phyloP scores from a whole-genome alignment of 2,113 vertebrate species.

The Zapus hudsonius region DNA sequence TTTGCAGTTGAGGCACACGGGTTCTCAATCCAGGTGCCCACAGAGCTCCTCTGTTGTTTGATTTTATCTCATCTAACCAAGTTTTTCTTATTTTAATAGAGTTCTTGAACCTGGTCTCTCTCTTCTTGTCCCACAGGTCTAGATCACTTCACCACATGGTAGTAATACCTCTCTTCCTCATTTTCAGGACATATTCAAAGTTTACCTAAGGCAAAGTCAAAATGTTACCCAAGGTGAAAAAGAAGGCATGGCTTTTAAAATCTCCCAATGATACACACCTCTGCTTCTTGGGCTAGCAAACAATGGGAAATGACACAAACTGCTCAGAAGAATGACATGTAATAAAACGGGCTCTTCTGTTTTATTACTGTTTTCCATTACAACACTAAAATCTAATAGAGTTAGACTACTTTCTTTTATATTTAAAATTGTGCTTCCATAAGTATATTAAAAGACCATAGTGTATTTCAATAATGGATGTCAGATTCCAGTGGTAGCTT shows the following conservation, averaged over 20 bases:
- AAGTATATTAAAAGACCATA: neutral
- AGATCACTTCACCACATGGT: neutral
- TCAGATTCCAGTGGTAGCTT: slow-evolving; percentile 6
- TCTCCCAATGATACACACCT: neutral
- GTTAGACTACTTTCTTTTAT: neutral
- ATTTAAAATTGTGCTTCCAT: slow-evolving; percentile 31
- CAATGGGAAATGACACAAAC: slow-evolving; percentile 3
- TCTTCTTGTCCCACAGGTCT: neutral
- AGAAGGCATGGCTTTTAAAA: neutral
- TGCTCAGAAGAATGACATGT: neutral
- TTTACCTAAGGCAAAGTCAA: neutral
- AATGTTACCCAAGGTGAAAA: slow-evolving; percentile 19
- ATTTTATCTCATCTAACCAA: slow-evolving; percentile 35
- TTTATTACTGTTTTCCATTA: neutral
- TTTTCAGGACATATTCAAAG: slow-evolving; percentile 25
- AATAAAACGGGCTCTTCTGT: neutral
- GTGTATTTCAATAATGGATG: neutral
- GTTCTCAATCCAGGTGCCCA: slow-evolving; percentile 28
- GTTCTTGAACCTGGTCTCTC: neutral
- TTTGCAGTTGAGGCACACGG: slow-evolving; percentile 43
- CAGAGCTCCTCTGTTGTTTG: slow-evolving; percentile 31
- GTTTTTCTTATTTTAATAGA: neutral
- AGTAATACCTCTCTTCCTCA: neutral
- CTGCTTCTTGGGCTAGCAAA: neutral
- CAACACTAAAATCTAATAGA: slow-evolving; percentile 26